Conservation (phyloP, 2,113 vertebrate genomes). For the Sapajus apella region DNA sequence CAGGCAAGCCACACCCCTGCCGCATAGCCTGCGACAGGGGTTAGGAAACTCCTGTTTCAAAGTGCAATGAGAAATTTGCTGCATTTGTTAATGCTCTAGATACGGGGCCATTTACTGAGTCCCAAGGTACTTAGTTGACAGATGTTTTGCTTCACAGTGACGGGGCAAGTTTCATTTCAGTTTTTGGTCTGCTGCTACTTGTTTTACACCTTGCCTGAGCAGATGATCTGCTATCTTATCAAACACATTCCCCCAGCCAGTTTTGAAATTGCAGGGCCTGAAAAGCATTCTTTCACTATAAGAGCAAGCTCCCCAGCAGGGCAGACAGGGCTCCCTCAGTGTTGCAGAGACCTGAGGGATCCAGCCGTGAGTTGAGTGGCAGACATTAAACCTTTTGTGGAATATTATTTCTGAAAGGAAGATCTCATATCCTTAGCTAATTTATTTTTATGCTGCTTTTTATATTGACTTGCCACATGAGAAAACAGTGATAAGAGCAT, state of each 20-base stretch:
- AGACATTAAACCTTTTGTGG: slow-evolving; percentile 44
- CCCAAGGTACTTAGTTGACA: neutral
- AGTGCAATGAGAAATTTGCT: neutral
- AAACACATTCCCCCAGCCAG: slow-evolving; percentile 46
- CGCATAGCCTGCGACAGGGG: too few relatives aligned
- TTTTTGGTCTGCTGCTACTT: slow-evolving; percentile 59
- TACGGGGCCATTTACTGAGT: neutral
- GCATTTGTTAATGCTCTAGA: neutral
- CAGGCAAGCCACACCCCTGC: too few relatives aligned
- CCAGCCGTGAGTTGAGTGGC: neutral
- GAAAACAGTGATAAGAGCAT: slow-evolving; percentile 60
- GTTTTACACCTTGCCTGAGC: slow-evolving; percentile 60
- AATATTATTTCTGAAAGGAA: slow-evolving; percentile 52
- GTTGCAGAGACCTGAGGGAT: slow-evolving; percentile 46
- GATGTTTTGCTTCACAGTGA: neutral
- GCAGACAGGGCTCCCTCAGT: neutral
- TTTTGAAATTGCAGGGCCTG: slow-evolving; percentile 18
- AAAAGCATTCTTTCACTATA: neutral
- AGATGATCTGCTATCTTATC: slow-evolving; percentile 55
- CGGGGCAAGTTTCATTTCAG: neutral
- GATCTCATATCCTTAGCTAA: slow-evolving; percentile 39
- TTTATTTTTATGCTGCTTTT: slow-evolving; percentile 64
- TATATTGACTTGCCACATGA: slow-evolving; percentile 37
- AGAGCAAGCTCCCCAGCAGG: slow-evolving; percentile 25
- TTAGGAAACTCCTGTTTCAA: neutral